Evolutionary conservation across 1,140 invertebrate genomes (phyloP), one percentile per base, ranked within the genome.

Genomic region (Conopomorpha cramerella): DNA sequence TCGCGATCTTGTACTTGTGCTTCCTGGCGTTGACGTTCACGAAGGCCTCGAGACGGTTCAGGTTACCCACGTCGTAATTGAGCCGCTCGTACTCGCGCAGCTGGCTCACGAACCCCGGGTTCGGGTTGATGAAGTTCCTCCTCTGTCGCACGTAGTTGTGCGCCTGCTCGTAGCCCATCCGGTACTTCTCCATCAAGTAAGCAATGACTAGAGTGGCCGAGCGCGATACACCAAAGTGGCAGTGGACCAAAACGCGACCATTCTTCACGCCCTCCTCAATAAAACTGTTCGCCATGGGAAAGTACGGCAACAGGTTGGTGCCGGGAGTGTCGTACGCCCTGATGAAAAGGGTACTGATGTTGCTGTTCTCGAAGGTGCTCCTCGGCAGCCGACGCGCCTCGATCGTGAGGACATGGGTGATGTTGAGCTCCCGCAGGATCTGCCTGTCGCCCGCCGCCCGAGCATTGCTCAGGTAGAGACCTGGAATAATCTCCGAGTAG

Each of bases 91-190:
- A 76, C 55, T 97, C 92, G 23, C 93, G 77, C 47, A 99, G 80
- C 72, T 98, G 95, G 7, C 90, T 93, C 87, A 99, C 95, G 76
- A 99, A 99, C 63, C 98, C 98, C 30, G 98, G 84, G 76, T 99
- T 96, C 1, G 95, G 95, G 30, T 93, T 95, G 49, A 98, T 96
- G 63, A 97, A 96, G 16, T 87, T 85, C 31, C 95, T 81, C 30
- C 87, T 86, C 30, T 83, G 82, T 61, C 96, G 94, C 23, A 98
- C 94, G 53, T 89, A 84, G 48, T 89, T 86, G 78, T 93, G 96
- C 2, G 94, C 93, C 50, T 96, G 92, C 16, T 92, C 82, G 82
- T 95, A 91, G n/a, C 86, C 86, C 57, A 95, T 68, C 30, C 86
- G 84, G 49, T 90, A 89, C 73, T 94, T 89, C 49, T 91, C 88